Base-by-base conservation (phyloP, 2,113 vertebrate species). In the Cricetomys ansorgei region DNA sequence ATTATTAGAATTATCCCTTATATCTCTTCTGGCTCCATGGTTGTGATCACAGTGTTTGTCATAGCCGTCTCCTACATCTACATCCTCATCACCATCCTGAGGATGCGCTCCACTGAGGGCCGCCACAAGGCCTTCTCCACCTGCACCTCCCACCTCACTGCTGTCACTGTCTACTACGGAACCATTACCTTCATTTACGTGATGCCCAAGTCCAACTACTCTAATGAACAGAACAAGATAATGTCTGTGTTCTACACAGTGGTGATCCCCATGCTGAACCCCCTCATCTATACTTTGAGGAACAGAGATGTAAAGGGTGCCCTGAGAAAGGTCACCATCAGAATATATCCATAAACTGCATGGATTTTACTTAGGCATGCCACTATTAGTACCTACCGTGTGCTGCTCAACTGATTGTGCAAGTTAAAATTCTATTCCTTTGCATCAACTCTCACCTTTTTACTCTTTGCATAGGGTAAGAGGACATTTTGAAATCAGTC, bases 1-100 rank as follows among this genome's bases (percentile, higher is more conserved):
- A 21, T 72, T 34, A 43, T 93, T 94, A 89, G 95, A 86, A 97
- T 97, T 0, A 92, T 97, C 1, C 92, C 97, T 45, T 94, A 95
- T 25, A 34, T 97, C 64, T 97, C 96, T 43, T 94, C 97, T 10
- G 94, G 88, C 21, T 70, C 73, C 19, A 70, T 95, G 5, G 79
- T 95, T 62, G 34, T 91, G 43, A 1, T 25, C 11, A 95, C 94
- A 43, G 62, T 95, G 5, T 59, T 70, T 95, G 72, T 86, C 62
- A 95, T 95, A 27, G 72, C 8, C 0, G 0, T 86, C 1, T 91
- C 88, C n/a, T 95, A 95, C 43, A 62, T 34, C 23, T 95, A 50
- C 40, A 87, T 95, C 37, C 88, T 87, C 64, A 70, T 29, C 1
- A 86, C 94, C 8, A 43, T 95, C 34, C 81, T 95, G 72, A 91